Evolutionary conservation across 2,797 vertebrate genomes (phyloP).

Genomic region (Bradypodion pumilum): DNA sequence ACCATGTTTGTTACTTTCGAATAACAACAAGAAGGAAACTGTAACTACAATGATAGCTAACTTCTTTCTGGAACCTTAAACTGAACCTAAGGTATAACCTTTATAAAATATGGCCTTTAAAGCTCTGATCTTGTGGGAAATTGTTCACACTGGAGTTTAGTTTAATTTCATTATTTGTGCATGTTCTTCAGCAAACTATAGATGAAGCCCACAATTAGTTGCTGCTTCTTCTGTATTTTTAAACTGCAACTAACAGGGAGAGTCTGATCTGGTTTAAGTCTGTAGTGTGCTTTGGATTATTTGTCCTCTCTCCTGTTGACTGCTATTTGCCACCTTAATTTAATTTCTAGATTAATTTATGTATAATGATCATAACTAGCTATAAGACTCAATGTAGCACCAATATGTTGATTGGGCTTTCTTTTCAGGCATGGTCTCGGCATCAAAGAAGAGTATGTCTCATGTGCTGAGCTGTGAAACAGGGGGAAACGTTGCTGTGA

Average conservation of each 20-base stretch:
- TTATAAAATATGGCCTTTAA: not conserved
- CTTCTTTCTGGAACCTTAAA: not conserved
- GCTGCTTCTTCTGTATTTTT: not conserved
- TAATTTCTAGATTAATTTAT: not conserved
- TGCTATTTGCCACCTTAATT: not conserved
- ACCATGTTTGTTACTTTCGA: not conserved
- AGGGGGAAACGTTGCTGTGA: constrained; percentile 84
- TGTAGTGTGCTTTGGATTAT: not conserved
- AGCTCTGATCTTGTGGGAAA: not conserved
- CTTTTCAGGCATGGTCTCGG: constrained; percentile 84
- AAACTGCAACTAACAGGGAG: not conserved
- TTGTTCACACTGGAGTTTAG: not conserved
- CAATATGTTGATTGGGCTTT: not conserved
- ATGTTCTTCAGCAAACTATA: not conserved
- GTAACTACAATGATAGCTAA: not conserved
- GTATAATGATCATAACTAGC: not conserved
- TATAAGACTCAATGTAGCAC: not conserved
- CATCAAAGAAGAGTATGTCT: constrained; percentile 84
- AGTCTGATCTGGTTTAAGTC: not conserved
- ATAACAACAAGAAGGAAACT: not conserved
- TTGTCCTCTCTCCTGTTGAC: not conserved
- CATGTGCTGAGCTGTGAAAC: constrained; percentile 78
- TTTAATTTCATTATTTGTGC: not conserved
- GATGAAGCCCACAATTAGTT: not conserved
- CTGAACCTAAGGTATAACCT: not conserved